Evolutionary conservation across 2,797 vertebrate genomes (phyloP).

Genomic region (Pseudochaenichthys georgianus): DNA sequence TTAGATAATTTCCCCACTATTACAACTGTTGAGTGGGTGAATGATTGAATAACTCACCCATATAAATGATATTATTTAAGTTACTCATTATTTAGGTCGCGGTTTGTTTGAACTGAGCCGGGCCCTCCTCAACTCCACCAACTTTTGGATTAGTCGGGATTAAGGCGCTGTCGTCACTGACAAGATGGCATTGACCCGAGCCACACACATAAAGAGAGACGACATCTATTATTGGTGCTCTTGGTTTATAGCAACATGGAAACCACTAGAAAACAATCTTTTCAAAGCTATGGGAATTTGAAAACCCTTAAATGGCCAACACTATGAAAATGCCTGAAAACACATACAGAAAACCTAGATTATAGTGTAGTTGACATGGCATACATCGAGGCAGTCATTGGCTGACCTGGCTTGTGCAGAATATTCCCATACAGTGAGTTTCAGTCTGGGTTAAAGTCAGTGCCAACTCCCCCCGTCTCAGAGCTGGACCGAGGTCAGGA

Average conservation of each 20-base stretch:
- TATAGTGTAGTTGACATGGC: background rate
- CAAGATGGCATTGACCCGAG: background rate
- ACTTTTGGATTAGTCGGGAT: background rate
- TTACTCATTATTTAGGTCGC: too few relatives aligned
- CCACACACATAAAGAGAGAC: background rate
- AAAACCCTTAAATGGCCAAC: background rate
- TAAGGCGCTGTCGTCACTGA: background rate
- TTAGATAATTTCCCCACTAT: too few relatives aligned
- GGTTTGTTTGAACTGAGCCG: too few relatives aligned
- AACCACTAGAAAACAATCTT: too few relatives aligned
- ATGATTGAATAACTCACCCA: too few relatives aligned
- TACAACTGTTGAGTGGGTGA: too few relatives aligned
- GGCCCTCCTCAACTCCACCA: too few relatives aligned
- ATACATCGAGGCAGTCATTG: background rate
- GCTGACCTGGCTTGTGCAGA: slow-evolving; percentile 12
- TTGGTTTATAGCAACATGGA: too few relatives aligned
- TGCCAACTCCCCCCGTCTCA: slow-evolving; percentile 29
- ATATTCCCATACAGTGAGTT: slow-evolving; percentile 59
- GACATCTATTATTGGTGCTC: background rate
- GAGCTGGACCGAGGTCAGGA: slow-evolving; percentile 48
- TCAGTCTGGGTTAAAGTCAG: slow-evolving; percentile 58
- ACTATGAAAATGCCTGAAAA: background rate
- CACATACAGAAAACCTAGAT: background rate
- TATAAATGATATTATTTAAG: too few relatives aligned
- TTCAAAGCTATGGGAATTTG: too few relatives aligned